These are phyloP conservation scores for Toxonevra muliebris DNA, from an alignment of 2,888 invertebrate species.

Conservation along the genomic window DNA sequence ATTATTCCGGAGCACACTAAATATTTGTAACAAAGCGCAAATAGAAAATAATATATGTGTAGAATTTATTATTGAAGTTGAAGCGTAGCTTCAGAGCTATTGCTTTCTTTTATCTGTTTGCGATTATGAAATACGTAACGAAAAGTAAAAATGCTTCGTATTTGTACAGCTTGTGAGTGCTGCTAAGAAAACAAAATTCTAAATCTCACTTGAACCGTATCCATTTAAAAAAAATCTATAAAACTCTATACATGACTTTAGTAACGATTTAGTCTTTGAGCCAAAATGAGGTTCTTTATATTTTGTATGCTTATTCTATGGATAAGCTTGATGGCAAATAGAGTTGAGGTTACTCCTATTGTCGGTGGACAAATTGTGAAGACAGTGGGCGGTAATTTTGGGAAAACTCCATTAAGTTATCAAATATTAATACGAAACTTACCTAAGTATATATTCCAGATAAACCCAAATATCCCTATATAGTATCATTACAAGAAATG, in stretches of 20 bases:
- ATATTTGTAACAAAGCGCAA: too few species aligned
- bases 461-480: conserved; percentile 53
- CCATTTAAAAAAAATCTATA: neutral
- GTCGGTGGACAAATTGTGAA: conserved; percentile 53
- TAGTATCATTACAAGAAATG: conserved; percentile 60
- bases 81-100: too few species aligned
- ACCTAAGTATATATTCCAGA: conserved; percentile 27
- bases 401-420: neutral
- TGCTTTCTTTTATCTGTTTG: too few species aligned
- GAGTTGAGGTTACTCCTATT: conserved; percentile 47
- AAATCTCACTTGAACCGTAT: neutral
- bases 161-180: conserved; percentile 24
- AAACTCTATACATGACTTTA: conserved; percentile 3
- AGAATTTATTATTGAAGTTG: too few species aligned
- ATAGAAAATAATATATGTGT: too few species aligned
- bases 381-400: conserved; percentile 46
- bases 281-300: conserved; percentile 9
- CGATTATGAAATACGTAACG: too few species aligned
- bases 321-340: neutral
- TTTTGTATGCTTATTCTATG: conserved; percentile 13
- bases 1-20: too few species aligned
- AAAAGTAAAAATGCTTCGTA: conserved; percentile 8
- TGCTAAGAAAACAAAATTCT: neutral
- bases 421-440: conserved; percentile 4
- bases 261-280: conserved; percentile 5